Conservation (phyloP, 1,140 invertebrate genomes). For the Cydia strobilella region DNA sequence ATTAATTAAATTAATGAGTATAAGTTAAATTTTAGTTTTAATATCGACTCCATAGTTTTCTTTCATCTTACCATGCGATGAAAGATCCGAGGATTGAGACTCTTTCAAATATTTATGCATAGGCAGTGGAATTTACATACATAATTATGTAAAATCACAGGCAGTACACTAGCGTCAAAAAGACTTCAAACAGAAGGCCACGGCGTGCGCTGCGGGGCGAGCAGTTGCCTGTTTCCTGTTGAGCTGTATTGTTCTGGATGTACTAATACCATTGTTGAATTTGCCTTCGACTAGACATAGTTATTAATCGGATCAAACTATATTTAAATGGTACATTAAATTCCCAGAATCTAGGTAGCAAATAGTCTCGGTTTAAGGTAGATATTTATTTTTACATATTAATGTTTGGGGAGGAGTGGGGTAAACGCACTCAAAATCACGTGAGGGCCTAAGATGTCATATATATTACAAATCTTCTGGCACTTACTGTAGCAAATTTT, state of each 20-base stretch:
- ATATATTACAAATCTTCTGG: conserved; percentile 49
- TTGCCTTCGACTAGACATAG: conserved; percentile 53
- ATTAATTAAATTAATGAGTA: no score
- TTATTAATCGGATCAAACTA: conserved; percentile 39
- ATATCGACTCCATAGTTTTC: no score
- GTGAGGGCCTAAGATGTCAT: conserved; percentile 55
- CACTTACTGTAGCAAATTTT: conserved; percentile 43
- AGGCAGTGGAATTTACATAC: no score
- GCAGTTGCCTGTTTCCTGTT: conserved; percentile 50
- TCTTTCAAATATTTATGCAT: no score
- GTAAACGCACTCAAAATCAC: conserved; percentile 30
- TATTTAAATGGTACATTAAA: conserved; percentile 26
- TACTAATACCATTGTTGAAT: conserved; percentile 55
- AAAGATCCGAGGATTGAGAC: no score
- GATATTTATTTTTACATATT: conserved; percentile 32
- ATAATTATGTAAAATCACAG: no score
- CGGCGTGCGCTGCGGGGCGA: conserved; percentile 22
- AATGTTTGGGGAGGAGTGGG: conserved; percentile 14
- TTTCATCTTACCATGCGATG: no score
- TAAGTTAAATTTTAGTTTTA: no score
- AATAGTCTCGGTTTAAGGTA: conserved; percentile 24
- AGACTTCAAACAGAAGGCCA: not conserved
- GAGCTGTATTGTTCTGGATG: conserved; percentile 52
- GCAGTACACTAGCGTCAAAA: not conserved
- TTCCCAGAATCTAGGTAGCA: conserved; percentile 20